Base-by-base conservation (phyloP, 1,140 invertebrate species). In the Drosophila yakuba region DNA sequence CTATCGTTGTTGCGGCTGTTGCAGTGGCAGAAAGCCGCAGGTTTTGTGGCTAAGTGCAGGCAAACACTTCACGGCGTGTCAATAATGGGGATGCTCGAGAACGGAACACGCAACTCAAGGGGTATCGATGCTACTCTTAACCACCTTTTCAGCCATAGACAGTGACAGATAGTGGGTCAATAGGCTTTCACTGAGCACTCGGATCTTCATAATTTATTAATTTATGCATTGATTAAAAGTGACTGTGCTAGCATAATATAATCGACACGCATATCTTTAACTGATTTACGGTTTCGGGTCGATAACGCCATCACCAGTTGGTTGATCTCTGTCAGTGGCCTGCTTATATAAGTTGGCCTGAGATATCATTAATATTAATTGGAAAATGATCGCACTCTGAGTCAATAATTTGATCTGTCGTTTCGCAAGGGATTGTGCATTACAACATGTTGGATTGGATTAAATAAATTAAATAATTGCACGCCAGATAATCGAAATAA, bases 161-260 rank as follows among this genome's bases (percentile, higher is more conserved):
- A 35, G 0, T 28, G 17, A 25, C 15, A 20, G 8, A 39, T 39
- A 17, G 43, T 56, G n/a, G 36, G 56, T 62, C 66, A 23, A 57
- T 69, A 58, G 58, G 64, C 82, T 85, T 78, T 85, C 83, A 67
- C 82, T 41, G 17, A 43, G 78, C 82, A 67, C 74, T 44, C 11
- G 41, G 54, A 45, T 14, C 43, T 44, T 39, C 23, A 47, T 59
- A 74, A 71, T 44, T 50, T 71, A 81, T 71, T 75, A 52, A 88
- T 67, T 57, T 67, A 85, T 82, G 62, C 73, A 17, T 57, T 54
- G 63, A 58, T 66, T 63, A 63, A 63, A 59, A 48, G 28, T 47
- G 38, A 36, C 67, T 59, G 75, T 51, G 32, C 25, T 36, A 57
- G 20, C 58, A 68, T 25, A 74, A 61, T 39, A 41, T 72, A 73